phyloP scores from a whole-genome alignment of 2,888 invertebrate species.

The Mylabris sibirica region DNA sequence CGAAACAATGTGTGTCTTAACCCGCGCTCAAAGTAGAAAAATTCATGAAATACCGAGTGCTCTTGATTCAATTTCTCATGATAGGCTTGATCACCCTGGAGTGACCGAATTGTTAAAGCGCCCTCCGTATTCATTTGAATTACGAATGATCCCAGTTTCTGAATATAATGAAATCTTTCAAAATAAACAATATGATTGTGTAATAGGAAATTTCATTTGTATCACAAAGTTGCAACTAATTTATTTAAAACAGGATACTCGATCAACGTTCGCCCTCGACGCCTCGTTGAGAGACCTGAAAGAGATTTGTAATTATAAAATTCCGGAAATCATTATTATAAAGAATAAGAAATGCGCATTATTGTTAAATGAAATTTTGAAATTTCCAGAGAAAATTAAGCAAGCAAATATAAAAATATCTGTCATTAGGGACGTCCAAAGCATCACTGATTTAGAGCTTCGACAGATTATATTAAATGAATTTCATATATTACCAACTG shows the following conservation, averaged over 20 bases:
- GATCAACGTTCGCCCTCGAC: conserved; percentile 23
- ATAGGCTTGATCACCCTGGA: conserved; percentile 25
- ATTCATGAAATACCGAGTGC: too few relatives aligned
- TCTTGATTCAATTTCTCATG: too few relatives aligned
- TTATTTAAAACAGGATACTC: conserved; percentile 18
- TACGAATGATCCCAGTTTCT: neutral
- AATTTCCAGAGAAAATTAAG: conserved; percentile 4
- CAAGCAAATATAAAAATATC: conserved; percentile 26
- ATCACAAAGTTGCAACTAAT: neutral
- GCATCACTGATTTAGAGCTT: conserved; percentile 21
- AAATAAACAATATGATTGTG: neutral
- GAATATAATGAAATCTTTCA: neutral
- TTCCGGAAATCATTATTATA: conserved; percentile 18
- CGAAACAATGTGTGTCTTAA: conserved; percentile 11
- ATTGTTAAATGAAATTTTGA: neutral
- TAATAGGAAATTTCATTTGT: neutral
- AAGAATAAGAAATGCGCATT: conserved; percentile 19
- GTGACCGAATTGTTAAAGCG: conserved; percentile 29
- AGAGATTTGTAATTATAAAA: conserved; percentile 23
- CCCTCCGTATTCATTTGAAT: conserved; percentile 26
- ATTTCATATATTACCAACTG: conserved; percentile 35
- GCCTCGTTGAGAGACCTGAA: conserved; percentile 27
- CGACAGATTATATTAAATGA: conserved; percentile 34
- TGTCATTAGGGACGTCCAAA: conserved; percentile 21
- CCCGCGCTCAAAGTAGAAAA: conserved; percentile 7